Percentiles rank a stretch among this genome's conserved stretches.
Conservation (phyloP, 1,140 invertebrate genomes). For the Papilio glaucus region DNA sequence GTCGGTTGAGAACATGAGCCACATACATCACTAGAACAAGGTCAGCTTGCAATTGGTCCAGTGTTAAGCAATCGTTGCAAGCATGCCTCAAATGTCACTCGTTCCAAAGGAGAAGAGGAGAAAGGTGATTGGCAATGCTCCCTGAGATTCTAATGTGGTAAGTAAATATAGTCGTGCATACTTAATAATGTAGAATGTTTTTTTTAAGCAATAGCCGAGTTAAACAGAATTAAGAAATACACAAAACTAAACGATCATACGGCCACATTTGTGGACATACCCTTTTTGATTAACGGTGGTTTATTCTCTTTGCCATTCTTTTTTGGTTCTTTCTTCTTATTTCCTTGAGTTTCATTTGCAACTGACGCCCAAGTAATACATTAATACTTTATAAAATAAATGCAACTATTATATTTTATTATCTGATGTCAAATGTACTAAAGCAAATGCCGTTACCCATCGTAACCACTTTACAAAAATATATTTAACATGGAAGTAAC, state of each 20-base stretch:
- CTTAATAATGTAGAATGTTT: neutral
- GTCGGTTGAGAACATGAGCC: neutral
- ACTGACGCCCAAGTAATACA: constrained; percentile 41
- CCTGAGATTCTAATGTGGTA: constrained; percentile 23
- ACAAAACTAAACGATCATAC: constrained; percentile 41
- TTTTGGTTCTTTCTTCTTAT: constrained; percentile 73
- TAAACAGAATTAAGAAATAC: neutral
- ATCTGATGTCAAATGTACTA: neutral
- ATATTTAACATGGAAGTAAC: no score
- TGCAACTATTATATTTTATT: neutral
- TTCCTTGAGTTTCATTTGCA: constrained; percentile 55
- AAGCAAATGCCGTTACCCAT: neutral
- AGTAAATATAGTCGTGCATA: constrained; percentile 20
- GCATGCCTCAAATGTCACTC: constrained; percentile 66
- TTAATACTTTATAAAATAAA: neutral
- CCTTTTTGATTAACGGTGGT: constrained; percentile 71
- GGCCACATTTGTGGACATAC: constrained; percentile 66
- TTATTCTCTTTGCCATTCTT: constrained; percentile 76
- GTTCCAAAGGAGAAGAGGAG: constrained; percentile 45
- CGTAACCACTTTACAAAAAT: no score
- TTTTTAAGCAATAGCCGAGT: neutral
- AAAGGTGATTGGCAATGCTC: constrained; percentile 42
- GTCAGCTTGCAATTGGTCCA: constrained; percentile 45
- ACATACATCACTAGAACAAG: constrained; percentile 35
- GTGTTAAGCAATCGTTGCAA: constrained; percentile 42